Base-by-base conservation (phyloP, 2,113 vertebrate genomes). In the Eurypyga helias region DNA sequence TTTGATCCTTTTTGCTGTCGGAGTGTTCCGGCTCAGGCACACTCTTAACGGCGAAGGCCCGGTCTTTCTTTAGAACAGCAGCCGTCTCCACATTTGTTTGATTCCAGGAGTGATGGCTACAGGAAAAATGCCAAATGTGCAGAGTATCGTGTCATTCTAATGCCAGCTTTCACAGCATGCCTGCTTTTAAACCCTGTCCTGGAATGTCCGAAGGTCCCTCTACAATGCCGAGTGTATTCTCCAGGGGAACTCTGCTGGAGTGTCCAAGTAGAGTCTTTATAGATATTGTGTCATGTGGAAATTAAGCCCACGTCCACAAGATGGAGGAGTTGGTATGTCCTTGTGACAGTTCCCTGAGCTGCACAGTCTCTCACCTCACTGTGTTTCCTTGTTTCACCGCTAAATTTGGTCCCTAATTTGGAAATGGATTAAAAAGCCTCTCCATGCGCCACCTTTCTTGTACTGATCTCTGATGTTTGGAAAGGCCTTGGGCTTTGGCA, bases 291-390 rank as follows among this genome's bases (percentile, higher is more conserved):
- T 90, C 70, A 48, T 31, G 61, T 67, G 72, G 82, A 93, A 93
- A 65, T 85, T 87, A 88, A 93, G 33, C 52, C 45, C 7, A 0
- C 36, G 78, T 85, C 92, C 90, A 87, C 70, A 85, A 92, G 82
- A 94, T 94, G 87, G 85, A 94, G 82, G 90, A 51, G 61, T 93
- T 92, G 88, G 54, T 66, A 65, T 95, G 71, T 77, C 64, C 89
- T 83, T 95, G 54, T 81, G 54, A 86, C 77, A 69, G 61, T 57
- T 57, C 79, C 57, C 36, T 41, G 5, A 34, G 21, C 38, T 43
- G 0, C 12, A 14, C 29, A 61, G 36, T 24, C 62, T 80, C n/a
- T 81, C 82, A 55, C 57, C 73, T 90, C 48, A 28, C 62, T 2
- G 5, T 38, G 33, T 86, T 89, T 82, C 41, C 24, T 61, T 61